phyloP scores from a whole-genome alignment of 2,797 vertebrate species.

The Delichon dasypus region DNA sequence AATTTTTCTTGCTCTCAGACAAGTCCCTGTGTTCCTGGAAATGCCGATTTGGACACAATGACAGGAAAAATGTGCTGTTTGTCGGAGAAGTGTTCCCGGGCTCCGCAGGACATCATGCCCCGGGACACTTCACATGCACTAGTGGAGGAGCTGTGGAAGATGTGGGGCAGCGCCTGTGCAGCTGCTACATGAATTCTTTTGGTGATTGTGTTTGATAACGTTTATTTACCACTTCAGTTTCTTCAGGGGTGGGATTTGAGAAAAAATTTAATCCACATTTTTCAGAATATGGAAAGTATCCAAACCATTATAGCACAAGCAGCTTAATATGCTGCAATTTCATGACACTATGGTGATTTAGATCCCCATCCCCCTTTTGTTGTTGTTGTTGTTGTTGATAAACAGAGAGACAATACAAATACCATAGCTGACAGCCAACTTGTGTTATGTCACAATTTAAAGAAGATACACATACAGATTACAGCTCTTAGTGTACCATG shows the following conservation, averaged over 20 bases:
- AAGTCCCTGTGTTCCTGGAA: not conserved
- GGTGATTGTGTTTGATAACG: not conserved
- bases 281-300: not conserved
- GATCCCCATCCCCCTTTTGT: not conserved
- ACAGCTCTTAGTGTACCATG: not conserved
- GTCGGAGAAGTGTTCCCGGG: not conserved
- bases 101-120: not conserved
- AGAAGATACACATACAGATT: constrained; percentile 17
- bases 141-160: not conserved
- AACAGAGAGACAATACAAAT: not conserved
- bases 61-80: not conserved
- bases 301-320: not conserved
- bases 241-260: not conserved
- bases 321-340: not conserved
- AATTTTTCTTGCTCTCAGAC: not conserved
- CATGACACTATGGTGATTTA: not conserved
- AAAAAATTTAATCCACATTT: not conserved
- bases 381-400: too few species aligned
- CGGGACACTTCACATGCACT: accelerated
- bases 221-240: not conserved
- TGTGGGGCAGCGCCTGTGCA: not conserved
- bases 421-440: accelerated
- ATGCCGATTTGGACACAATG: not conserved
- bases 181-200: accelerated
- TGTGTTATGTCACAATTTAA: not conserved